Evolutionary conservation across 2,888 invertebrate genomes (phyloP).

Genomic region (Pogonocherus hispidulus): DNA sequence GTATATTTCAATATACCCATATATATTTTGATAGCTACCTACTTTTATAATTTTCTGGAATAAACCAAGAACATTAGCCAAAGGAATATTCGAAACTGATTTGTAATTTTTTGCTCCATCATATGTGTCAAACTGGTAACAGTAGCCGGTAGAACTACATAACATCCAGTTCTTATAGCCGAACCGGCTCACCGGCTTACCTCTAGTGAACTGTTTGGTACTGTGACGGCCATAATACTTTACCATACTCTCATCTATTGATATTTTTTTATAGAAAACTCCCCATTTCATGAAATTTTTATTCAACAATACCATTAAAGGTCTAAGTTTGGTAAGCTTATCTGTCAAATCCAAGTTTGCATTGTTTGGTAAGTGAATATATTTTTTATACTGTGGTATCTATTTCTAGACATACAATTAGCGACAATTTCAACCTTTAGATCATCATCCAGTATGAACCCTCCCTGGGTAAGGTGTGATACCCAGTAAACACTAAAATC

Average conservation of each 20-base stretch:
- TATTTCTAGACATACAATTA: conserved; percentile 49
- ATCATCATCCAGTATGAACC: conserved; percentile 59
- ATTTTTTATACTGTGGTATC: conserved; percentile 48
- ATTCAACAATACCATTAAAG: conserved; percentile 40
- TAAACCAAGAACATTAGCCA: too few species aligned
- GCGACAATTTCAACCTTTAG: conserved; percentile 53
- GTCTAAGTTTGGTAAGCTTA: conserved; percentile 39
- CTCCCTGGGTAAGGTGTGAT: conserved; percentile 57
- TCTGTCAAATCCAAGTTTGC: conserved; percentile 37
- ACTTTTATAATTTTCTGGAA: too few species aligned
- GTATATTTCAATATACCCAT: too few species aligned
- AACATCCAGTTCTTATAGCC: conserved; percentile 15
- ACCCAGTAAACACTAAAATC: conserved; percentile 48
- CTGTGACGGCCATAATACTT: conserved; percentile 53
- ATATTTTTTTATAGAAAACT: conserved; percentile 48
- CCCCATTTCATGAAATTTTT: conserved; percentile 48
- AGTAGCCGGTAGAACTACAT: conserved; percentile 13
- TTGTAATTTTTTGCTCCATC: too few species aligned
- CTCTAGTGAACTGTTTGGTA: conserved; percentile 37
- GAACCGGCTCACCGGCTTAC: conserved; percentile 13
- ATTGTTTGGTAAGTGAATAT: conserved; percentile 43
- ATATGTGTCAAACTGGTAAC: conserved; percentile 9
- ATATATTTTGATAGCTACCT: too few species aligned
- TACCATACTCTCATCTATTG: conserved; percentile 54
- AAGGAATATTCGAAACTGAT: too few species aligned